phyloP scores from a whole-genome alignment of 23 tunicate species.

The Oikopleura albicans region DNA sequence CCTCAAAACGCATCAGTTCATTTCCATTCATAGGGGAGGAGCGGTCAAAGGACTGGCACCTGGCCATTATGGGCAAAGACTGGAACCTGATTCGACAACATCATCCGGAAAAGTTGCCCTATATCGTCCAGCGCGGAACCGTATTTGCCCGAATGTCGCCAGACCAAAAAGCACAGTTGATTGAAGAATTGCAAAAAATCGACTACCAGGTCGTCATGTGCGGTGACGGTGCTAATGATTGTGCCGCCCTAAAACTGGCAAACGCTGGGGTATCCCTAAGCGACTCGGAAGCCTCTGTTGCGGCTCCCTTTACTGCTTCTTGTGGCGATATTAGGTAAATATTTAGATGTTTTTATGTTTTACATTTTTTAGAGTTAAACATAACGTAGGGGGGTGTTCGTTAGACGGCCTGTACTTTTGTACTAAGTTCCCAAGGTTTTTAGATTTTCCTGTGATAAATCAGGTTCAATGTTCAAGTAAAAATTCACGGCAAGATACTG shows the following conservation, averaged over 20 bases:
- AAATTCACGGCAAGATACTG: too few species aligned
- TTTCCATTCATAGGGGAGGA: neutral
- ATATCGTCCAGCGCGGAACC: constrained; percentile 44
- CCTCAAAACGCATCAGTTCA: neutral
- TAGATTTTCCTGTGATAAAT: too few species aligned
- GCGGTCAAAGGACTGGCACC: constrained; percentile 30
- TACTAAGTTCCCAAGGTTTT: too few species aligned
- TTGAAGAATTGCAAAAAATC: constrained; percentile 43
- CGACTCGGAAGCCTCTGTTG: constrained; percentile 86
- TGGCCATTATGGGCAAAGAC: constrained; percentile 44
- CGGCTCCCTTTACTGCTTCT: constrained; percentile 78
- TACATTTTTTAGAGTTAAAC: too few species aligned
- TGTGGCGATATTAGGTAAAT: neutral
- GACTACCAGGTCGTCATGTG: constrained; percentile 87
- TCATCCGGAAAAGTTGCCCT: constrained; percentile 49
- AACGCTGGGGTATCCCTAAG: constrained; percentile 63
- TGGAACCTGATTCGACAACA: constrained; percentile 25
- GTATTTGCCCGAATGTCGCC: constrained; percentile 98
- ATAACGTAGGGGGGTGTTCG: too few species aligned
- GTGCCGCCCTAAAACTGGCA: constrained; percentile 82
- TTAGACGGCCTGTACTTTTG: too few species aligned
- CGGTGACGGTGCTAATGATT: constrained; percentile 96
- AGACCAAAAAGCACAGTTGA: constrained; percentile 58
- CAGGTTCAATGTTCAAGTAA: too few species aligned
- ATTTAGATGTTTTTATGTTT: too few species aligned